phyloP scores from a whole-genome alignment of 2,888 invertebrate species.

The Phalera bucephala region DNA sequence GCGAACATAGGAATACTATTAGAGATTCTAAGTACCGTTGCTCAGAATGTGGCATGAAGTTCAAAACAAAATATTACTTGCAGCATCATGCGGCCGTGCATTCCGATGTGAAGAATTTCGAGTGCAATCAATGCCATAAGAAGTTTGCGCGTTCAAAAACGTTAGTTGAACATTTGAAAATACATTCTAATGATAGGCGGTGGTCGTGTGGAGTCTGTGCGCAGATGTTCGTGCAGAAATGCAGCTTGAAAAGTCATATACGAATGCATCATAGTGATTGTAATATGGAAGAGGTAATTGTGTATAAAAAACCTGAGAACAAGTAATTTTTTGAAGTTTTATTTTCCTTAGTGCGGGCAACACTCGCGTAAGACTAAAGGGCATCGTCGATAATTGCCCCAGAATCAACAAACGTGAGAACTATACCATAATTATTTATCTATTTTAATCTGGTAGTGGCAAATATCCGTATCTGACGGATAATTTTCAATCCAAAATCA shows the following conservation, averaged over 20 bases:
- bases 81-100: conserved; percentile 5
- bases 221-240: not conserved
- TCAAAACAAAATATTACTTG: conserved; percentile 14
- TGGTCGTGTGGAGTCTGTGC: not conserved
- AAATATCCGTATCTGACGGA: too few species aligned
- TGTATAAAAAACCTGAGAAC: not conserved
- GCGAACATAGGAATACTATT: conserved; percentile 17
- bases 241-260: not conserved
- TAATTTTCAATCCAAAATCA: too few species aligned
- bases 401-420: too few species aligned
- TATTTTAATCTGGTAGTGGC: too few species aligned
- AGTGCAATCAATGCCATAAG: conserved; percentile 10
- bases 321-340: not conserved
- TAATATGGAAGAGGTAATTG: not conserved
- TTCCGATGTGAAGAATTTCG: conserved; percentile 5
- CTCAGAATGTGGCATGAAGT: conserved; percentile 17
- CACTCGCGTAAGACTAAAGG: too few species aligned
- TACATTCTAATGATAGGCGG: not conserved
- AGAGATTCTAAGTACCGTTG: conserved; percentile 19
- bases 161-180: not conserved
- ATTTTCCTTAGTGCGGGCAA: too few species aligned
- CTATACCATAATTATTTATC: too few species aligned
- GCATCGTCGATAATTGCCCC: too few species aligned
- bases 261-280: not conserved
- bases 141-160: not conserved